Evolutionary conservation across 2,888 invertebrate species (phyloP).

Genomic region (Scaptomyza tumidula): DNA sequence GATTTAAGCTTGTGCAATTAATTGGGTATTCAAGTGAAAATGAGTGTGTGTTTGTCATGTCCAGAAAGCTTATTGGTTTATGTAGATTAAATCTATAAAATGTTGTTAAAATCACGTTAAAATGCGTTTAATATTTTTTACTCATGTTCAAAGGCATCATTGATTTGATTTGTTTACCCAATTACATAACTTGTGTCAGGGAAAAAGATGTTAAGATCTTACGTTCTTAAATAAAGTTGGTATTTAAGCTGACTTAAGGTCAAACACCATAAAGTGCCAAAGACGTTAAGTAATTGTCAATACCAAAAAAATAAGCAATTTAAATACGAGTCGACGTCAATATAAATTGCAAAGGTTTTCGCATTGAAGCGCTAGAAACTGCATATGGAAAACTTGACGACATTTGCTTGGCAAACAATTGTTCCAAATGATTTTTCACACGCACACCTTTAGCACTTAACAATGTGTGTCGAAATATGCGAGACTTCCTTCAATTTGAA

Average conservation of each 20-base stretch:
- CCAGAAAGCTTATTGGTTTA: not conserved
- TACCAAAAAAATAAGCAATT: conserved; percentile 18
- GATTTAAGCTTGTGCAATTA: not conserved
- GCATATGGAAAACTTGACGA: conserved; percentile 27
- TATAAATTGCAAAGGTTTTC: conserved; percentile 23
- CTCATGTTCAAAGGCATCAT: no score
- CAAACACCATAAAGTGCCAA: not conserved
- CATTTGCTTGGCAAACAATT: conserved; percentile 36
- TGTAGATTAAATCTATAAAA: no score
- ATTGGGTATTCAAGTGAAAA: not conserved
- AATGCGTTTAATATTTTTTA: no score
- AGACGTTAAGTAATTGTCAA: not conserved
- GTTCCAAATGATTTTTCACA: conserved; percentile 32
- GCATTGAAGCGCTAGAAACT: conserved; percentile 8
- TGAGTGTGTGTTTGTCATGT: not conserved
- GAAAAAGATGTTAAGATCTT: no score
- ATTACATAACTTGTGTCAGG: no score
- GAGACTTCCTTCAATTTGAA: conserved; percentile 21
- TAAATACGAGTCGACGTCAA: not conserved
- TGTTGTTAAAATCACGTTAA: no score
- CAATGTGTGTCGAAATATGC: not conserved
- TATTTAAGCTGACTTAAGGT: no score
- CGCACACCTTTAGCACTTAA: conserved; percentile 17
- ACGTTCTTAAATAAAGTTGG: no score
- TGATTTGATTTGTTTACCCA: no score